These are phyloP conservation scores for Lysandra bellargus DNA, from an alignment of 2,888 invertebrate genomes.

Conservation along the genomic window DNA sequence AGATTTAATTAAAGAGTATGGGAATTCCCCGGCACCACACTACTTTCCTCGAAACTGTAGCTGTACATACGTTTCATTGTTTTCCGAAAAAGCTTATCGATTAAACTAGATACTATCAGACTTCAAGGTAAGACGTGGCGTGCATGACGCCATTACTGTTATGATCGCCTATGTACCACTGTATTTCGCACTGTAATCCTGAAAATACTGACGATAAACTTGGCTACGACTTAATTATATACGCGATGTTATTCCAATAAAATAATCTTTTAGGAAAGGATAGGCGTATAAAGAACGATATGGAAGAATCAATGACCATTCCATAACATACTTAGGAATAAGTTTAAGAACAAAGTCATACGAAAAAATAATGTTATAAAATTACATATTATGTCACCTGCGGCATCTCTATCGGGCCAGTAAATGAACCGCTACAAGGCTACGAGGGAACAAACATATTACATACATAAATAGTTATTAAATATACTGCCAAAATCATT, in stretches of 20 bases:
- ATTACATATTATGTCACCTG: too few species aligned
- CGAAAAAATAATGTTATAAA: too few species aligned
- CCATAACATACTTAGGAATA: too few species aligned
- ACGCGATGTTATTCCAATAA: neutral
- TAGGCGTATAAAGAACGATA: neutral
- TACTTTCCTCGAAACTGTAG: neutral
- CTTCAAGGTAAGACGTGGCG: slow-evolving; percentile 62
- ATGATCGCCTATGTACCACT: slow-evolving; percentile 47
- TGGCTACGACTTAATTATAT: neutral
- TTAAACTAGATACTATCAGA: slow-evolving; percentile 26
- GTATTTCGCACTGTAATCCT: slow-evolving; percentile 46
- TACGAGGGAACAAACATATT: too few species aligned
- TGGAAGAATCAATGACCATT: too few species aligned
- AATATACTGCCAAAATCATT: neutral
- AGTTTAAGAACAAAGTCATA: too few species aligned
- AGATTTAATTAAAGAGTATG: neutral
- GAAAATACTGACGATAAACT: neutral
- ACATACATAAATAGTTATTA: too few species aligned
- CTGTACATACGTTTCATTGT: neutral
- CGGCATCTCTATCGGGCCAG: neutral
- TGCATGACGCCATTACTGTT: slow-evolving; percentile 55
- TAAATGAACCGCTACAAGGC: too few species aligned
- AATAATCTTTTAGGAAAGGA: neutral
- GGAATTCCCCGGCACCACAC: neutral
- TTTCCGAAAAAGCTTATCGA: slow-evolving; percentile 22